Evolutionary conservation across 1,140 invertebrate species (phyloP), one percentile per base, ranked within the genome.

Genomic region (Oryctes rhinoceros): DNA sequence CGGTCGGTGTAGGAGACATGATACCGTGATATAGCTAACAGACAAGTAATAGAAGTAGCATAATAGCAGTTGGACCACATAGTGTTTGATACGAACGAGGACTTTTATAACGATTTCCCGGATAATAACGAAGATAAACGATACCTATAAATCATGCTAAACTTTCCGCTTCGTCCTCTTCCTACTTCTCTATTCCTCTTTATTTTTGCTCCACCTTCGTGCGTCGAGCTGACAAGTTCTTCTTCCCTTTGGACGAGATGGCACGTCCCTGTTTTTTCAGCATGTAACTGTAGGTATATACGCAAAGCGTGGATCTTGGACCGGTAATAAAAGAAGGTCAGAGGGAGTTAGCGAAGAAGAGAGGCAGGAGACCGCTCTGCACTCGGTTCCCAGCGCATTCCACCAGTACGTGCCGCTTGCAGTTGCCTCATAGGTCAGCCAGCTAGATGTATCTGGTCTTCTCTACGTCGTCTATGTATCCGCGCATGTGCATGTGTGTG

Each of bases 321-420:
- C 35, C 65, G 65, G 65, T 35, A 71, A 71, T 71, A 71, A 71
- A 71, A 71, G 65, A 71, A 71, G 65, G 65, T 71, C 65, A 71
- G 65, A 71, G 65, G 65, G 65, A 71, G 65, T 71, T 71, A 71
- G 65, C 18, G 35, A 59, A 71, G 65, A 71, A 24, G 65, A 71
- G 65, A 71, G 65, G 65, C 65, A 71, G 65, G 65, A 71, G 65
- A 71, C 24, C 24, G 65, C 65, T 71, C 65, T 71, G 65, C 18
- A 71, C 65, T 71, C 65, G 65, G 65, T 71, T 71, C 65, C 65
- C 65, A 71, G 65, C 65, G 65, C 65, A 71, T 71, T 71, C 65
- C 65, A 35, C 65, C 24, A 71, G 20, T 71, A 71, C 65, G 65
- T 71, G 65, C 65, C 24, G 65, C 13, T 71, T 71, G 65, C 65